Evolutionary conservation across 1,140 invertebrate genomes (phyloP).

Genomic region (Microplitis mediator): DNA sequence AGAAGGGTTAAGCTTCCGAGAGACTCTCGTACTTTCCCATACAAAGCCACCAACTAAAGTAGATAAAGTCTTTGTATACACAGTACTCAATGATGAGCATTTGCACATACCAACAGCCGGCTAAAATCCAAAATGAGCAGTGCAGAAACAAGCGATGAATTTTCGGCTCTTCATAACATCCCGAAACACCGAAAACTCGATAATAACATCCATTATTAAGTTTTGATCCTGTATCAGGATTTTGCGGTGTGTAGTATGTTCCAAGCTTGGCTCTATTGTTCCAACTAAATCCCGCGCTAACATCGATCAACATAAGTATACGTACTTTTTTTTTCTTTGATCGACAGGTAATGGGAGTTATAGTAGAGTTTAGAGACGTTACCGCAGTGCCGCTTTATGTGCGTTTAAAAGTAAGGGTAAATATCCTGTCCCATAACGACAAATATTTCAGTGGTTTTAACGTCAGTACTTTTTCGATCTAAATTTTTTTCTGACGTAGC

Average conservation of each 20-base stretch:
- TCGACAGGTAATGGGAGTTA: conserved; percentile 50
- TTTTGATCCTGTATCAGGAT: conserved; percentile 30
- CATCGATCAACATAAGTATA: conserved; percentile 34
- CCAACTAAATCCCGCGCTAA: conserved; percentile 29
- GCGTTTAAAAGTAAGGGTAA: not conserved
- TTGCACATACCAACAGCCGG: not conserved
- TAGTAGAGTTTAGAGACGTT: too few species aligned
- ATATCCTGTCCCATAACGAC: conserved; percentile 16
- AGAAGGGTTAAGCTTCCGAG: conserved; percentile 1
- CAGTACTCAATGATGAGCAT: not conserved
- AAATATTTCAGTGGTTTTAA: conserved; percentile 25
- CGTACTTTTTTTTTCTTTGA: conserved; percentile 45
- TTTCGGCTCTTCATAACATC: conserved; percentile 3
- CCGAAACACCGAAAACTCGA: not conserved
- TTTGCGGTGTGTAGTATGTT: not conserved
- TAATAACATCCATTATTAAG: conserved; percentile 29
- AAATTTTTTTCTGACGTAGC: not conserved
- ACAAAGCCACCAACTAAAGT: conserved; percentile 2
- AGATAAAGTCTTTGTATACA: conserved; percentile 14
- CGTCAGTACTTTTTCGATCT: conserved; percentile 32
- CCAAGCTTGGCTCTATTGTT: conserved; percentile 22
- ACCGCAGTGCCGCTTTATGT: too few species aligned
- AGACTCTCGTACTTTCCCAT: not conserved
- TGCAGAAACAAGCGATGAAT: not conserved
- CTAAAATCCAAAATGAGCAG: not conserved